A percentile compares a stretch with the other conserved stretches of the same genome.
These are phyloP conservation scores for Dasypogon diadema DNA, from an alignment of 2,888 invertebrate genomes.

Conservation along the genomic window DNA sequence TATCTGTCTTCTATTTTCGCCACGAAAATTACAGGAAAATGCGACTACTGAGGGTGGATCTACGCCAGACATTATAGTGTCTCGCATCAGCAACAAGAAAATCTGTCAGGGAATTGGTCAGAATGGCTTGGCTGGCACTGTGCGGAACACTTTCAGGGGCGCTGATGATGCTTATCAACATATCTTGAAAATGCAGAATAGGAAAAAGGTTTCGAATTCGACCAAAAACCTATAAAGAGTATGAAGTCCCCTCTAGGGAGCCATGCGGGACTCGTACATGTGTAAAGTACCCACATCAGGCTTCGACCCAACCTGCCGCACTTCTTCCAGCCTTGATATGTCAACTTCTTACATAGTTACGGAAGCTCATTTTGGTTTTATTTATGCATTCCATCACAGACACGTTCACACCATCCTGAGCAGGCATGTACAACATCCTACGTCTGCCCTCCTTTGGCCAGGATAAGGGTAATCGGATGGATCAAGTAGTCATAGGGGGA, in stretches of 20 bases:
- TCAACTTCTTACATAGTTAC: not conserved
- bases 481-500: conserved; percentile 43
- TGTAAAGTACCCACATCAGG: not conserved
- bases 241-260: not conserved
- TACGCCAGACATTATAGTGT: not conserved
- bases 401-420: conserved; percentile 6
- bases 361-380: conserved; percentile 37
- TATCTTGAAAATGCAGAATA: not conserved
- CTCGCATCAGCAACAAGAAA: no score
- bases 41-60: not conserved
- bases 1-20: not conserved
- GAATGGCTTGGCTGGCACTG: not conserved
- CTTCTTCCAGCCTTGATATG: not conserved
- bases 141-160: not conserved
- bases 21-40: not conserved
- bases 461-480: conserved; percentile 43
- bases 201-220: conserved; percentile 20
- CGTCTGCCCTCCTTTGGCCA: conserved; percentile 23
- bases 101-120: no score
- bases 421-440: not conserved
- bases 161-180: conserved; percentile 15
- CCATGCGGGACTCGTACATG: not conserved
- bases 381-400: conserved; percentile 26
- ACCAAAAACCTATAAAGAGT: not conserved
- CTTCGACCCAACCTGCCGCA: not conserved